Base-by-base conservation (phyloP, 2,888 invertebrate species). In the Adelphocoris suturalis region DNA sequence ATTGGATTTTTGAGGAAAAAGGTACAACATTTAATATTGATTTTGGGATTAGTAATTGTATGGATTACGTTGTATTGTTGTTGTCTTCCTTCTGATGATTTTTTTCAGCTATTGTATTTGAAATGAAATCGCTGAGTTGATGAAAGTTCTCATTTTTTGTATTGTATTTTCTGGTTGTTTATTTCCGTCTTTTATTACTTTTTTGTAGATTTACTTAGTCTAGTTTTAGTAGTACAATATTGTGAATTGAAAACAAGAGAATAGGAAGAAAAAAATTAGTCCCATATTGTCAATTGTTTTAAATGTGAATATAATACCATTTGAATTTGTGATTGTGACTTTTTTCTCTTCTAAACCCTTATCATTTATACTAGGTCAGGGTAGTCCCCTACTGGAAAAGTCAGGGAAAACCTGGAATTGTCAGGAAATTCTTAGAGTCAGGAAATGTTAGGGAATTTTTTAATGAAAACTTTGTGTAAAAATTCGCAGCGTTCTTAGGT, bases 271-370 rank as follows among this genome's bases (percentile, higher is more conserved):
- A 90, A 90, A 90, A 89, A 90, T 91, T 91, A 91, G 91, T 91
- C 91, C 91, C 91, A 91, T 90, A 91, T 91, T 92, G 92, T 92
- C 91, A 92, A 90, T 92, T 92, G 92, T 92, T 92, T 92, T 91
- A 91, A 92, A 91, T 92, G 91, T 92, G 91, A 92, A 92, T 92
- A 92, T 91, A 91, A 89, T 91, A 91, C 90, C 90, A 91, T 90
- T 90, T 91, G 90, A 92, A 91, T 92, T 92, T 92, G 91, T 92
- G 78, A 86, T 19, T 52, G 68, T 23, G 23, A 12, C 19, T n/a
- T 68, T 68, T 68, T 68, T 27, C 68, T 68, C 19, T 23, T 23
- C 52, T 37, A n/a, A n/a, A 37, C 37, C 37, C 37, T n/a, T n/a
- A n/a, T n/a, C 37, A 37, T 37, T 37, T 37, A 7, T 37, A 7